These are phyloP conservation scores for Xestobium rufovillosum DNA, from an alignment of 2,888 invertebrate genomes.

Conservation along the genomic window DNA sequence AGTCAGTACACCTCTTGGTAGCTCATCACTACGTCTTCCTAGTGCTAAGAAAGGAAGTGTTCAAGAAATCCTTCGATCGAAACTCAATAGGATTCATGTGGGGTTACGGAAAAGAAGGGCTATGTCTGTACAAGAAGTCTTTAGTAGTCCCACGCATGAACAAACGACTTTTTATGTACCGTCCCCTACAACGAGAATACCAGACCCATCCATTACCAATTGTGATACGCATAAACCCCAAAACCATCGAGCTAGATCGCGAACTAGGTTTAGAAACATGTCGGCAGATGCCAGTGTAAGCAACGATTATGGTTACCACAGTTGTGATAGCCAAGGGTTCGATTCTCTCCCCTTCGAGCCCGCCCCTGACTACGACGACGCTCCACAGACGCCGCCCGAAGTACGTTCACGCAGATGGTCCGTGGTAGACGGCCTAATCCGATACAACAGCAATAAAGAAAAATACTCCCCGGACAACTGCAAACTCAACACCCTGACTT, in stretches of 20 bases:
- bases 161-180: conserved; percentile 65
- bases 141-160: conserved; percentile 40
- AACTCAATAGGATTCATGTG: conserved; percentile 62
- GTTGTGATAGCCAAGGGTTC: conserved; percentile 35
- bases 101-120: conserved; percentile 60
- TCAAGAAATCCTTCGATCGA: conserved; percentile 56
- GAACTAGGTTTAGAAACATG: conserved; percentile 26
- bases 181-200: conserved; percentile 41
- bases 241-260: conserved; percentile 24
- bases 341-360: conserved; percentile 39
- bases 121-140: conserved; percentile 62
- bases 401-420: conserved; percentile 33
- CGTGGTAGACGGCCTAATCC: conserved; percentile 33
- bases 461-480: conserved; percentile 17
- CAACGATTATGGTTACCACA: conserved; percentile 36
- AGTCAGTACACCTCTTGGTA: conserved; percentile 40
- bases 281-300: conserved; percentile 25
- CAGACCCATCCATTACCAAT: conserved; percentile 21
- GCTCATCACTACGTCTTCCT: conserved; percentile 45
- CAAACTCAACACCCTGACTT: conserved; percentile 19
- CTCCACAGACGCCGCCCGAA: conserved; percentile 26
- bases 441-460: conserved; percentile 18
- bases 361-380: conserved; percentile 40
- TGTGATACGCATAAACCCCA: neutral
- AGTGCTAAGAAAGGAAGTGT: conserved; percentile 47